Percentiles rank a stretch among this genome's conserved stretches.
phyloP scores from a whole-genome alignment of 2,113 vertebrate species.

The Myxocyprinus asiaticus region DNA sequence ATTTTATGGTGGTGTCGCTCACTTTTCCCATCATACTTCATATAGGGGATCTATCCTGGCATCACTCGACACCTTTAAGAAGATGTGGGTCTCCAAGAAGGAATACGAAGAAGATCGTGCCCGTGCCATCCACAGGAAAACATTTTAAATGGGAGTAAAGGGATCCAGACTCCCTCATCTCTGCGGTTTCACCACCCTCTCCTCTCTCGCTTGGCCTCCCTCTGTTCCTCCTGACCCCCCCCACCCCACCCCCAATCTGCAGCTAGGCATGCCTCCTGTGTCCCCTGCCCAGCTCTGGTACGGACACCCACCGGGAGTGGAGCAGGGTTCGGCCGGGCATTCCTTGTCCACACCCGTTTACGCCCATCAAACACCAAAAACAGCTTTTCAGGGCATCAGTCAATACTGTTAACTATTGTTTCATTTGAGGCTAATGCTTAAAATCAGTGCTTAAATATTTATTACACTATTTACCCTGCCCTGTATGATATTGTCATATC shows the following conservation, averaged over 20 bases:
- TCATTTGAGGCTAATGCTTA: conserved; percentile 40
- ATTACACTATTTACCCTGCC: conserved; percentile 57
- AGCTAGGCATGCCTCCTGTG: conserved; percentile 42
- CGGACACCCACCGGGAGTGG: conserved; percentile 31
- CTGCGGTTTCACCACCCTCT: conserved; percentile 48
- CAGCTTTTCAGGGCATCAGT: conserved; percentile 53
- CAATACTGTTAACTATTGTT: conserved; percentile 58
- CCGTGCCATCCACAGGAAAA: conserved; percentile 89
- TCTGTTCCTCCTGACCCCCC: conserved; percentile 11
- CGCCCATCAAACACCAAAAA: conserved; percentile 21
- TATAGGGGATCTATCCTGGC: conserved; percentile 87
- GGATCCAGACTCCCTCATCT: conserved; percentile 24
- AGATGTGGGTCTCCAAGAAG: conserved; percentile 94
- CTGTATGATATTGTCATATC: conserved; percentile 52
- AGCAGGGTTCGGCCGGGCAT: conserved; percentile 34
- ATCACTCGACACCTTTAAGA: conserved; percentile 90
- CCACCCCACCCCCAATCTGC: conserved; percentile 16
- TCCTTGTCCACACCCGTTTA: conserved; percentile 12
- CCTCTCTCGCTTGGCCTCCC: conserved; percentile 25
- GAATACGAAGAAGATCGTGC: conserved; percentile 89
- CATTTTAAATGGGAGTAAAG: conserved; percentile 73
- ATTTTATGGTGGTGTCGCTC: too few species aligned
- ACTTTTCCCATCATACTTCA: not conserved
- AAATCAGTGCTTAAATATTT: conserved; percentile 62
- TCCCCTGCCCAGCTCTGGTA: conserved; percentile 4